Evolutionary conservation across 2,888 invertebrate genomes (phyloP).

Genomic region (Arctia plantaginis): DNA sequence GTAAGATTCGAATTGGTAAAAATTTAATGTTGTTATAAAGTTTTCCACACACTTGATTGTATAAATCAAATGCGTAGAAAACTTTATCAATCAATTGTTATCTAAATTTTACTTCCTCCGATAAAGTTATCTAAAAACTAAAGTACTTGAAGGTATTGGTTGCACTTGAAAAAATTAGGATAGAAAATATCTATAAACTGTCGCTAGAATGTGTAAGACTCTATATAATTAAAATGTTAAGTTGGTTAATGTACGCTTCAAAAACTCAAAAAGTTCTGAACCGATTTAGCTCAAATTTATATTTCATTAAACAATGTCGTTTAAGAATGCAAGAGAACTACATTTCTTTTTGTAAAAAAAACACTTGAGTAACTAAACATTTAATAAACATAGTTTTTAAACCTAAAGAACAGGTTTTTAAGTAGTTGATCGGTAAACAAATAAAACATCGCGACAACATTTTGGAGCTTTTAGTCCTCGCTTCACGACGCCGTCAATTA

Average conservation of each 20-base stretch:
- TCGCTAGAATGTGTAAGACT: not conserved
- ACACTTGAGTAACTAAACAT: not conserved
- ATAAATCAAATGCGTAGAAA: constrained; percentile 2
- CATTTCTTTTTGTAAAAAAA: not conserved
- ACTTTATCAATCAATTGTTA: not conserved
- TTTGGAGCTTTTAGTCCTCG: constrained; percentile 67
- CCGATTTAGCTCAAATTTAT: too few species aligned
- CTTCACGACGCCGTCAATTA: constrained; percentile 82
- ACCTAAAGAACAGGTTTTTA: not conserved
- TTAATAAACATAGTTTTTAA: not conserved
- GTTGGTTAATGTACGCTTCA: too few species aligned
- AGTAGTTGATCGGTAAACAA: constrained; percentile 45
- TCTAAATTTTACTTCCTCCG: not conserved
- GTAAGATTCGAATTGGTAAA: not conserved
- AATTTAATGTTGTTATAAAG: not conserved
- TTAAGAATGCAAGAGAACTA: not conserved
- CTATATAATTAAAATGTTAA: too few species aligned
- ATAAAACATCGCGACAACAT: constrained; percentile 57
- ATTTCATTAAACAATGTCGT: not conserved
- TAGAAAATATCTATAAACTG: not conserved
- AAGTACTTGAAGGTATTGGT: not conserved
- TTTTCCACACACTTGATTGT: not conserved
- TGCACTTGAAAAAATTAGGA: not conserved
- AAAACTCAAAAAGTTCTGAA: too few species aligned
- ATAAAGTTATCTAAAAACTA: not conserved